These are phyloP conservation scores for Pseudopleuronectes americanus DNA, from an alignment of 2,797 vertebrate species.

Conservation along the genomic window DNA sequence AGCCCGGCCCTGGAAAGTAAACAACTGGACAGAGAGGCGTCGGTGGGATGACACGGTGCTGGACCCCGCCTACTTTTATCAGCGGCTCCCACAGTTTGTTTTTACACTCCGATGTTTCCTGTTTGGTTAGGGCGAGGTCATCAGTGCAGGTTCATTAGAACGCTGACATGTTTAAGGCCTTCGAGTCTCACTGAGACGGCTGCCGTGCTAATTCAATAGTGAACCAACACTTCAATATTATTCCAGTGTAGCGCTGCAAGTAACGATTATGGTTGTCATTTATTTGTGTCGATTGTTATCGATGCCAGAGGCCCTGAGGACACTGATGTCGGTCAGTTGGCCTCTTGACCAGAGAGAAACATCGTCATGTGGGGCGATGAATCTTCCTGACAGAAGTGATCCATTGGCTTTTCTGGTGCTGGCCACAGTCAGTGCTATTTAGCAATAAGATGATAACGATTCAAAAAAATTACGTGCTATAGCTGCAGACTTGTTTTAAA, in stretches of 20 bases:
- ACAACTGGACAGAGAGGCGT: constrained; percentile 40
- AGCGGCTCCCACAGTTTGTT: constrained; percentile 51
- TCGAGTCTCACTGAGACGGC: too few relatives aligned
- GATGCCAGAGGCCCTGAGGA: background rate
- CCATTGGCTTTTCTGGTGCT: too few relatives aligned
- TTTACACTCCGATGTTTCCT: constrained; percentile 41
- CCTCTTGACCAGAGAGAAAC: too few relatives aligned
- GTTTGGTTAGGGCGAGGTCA: constrained; percentile 34
- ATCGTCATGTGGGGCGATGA: too few relatives aligned
- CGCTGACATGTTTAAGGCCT: background rate
- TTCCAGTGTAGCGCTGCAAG: background rate
- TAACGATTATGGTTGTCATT: constrained; percentile 13
- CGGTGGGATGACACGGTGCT: constrained; percentile 32
- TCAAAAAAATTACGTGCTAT: too few relatives aligned
- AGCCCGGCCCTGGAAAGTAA: constrained; percentile 64
- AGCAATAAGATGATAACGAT: too few relatives aligned
- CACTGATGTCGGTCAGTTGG: background rate
- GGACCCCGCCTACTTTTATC: constrained; percentile 65
- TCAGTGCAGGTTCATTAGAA: background rate
- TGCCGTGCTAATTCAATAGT: too few relatives aligned
- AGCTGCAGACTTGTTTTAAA: too few relatives aligned
- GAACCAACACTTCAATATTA: too few relatives aligned
- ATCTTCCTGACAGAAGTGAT: too few relatives aligned
- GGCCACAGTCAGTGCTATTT: too few relatives aligned
- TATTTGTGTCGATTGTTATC: background rate